Evolutionary conservation across 2,113 vertebrate species (phyloP).

Genomic region (Epinephelus lanceolatus): DNA sequence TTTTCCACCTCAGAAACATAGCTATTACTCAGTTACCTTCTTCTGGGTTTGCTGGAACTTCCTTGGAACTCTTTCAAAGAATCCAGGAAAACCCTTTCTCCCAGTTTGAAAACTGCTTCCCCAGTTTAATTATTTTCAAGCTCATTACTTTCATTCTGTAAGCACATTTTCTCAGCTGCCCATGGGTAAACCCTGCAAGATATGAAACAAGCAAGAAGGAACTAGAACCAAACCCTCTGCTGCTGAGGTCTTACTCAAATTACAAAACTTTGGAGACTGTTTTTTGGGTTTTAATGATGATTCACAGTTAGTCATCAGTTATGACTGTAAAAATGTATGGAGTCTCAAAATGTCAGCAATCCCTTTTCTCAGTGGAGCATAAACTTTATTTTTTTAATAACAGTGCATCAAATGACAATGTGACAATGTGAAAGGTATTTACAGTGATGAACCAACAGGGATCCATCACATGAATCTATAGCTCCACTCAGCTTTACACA

Average conservation of each 20-base stretch:
- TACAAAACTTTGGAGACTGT: neutral
- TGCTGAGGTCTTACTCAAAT: neutral
- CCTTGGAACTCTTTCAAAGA: neutral
- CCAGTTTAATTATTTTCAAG: neutral
- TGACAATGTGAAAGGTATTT: too few species aligned
- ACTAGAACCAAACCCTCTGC: neutral
- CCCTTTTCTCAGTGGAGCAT: too few species aligned
- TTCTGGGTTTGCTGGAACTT: neutral
- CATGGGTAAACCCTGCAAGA: neutral
- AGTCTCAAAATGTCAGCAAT: too few species aligned
- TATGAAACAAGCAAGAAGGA: conserved; percentile 9
- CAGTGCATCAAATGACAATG: too few species aligned
- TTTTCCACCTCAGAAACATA: too few species aligned
- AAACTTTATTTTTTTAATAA: too few species aligned
- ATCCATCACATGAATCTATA: too few species aligned
- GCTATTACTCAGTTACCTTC: neutral
- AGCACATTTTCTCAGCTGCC: neutral
- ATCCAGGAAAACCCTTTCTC: neutral
- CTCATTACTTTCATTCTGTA: too few species aligned
- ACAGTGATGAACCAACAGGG: too few species aligned
- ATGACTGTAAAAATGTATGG: too few species aligned
- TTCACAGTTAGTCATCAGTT: neutral
- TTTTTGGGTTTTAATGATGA: neutral
- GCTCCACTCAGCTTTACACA: too few species aligned
- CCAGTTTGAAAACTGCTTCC: neutral